Evolutionary conservation across 2,113 vertebrate genomes (phyloP).

Genomic region (Planiliza haematocheilus): DNA sequence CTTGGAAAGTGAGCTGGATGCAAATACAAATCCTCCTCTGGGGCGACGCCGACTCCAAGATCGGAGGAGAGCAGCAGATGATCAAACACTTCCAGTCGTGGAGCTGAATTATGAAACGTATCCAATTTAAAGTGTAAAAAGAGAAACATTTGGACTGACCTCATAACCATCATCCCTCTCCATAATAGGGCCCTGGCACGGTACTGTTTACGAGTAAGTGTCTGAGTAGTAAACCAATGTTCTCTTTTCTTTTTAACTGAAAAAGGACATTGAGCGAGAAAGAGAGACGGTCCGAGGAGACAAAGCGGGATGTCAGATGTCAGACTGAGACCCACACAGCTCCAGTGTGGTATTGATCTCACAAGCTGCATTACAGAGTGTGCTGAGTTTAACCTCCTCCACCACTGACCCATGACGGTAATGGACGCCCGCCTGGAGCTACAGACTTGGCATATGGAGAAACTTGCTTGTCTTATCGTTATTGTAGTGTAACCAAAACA

Average conservation of each 20-base stretch:
- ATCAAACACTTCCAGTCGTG: conserved; percentile 44
- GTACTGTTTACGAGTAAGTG: conserved; percentile 5
- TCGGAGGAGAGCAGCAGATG: conserved; percentile 11
- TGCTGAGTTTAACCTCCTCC: conserved; percentile 44
- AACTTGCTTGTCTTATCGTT: background rate
- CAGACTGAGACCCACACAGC: conserved; percentile 24
- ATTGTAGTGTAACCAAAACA: background rate
- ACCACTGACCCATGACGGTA: conserved; percentile 34
- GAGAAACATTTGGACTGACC: conserved; percentile 21
- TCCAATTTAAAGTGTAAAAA: conserved; percentile 17
- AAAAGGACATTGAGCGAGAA: background rate
- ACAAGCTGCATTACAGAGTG: conserved; percentile 15
- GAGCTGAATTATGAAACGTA: conserved; percentile 27
- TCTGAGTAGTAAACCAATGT: conserved; percentile 14
- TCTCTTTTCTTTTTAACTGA: conserved; percentile 16
- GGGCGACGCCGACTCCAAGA: conserved; percentile 10
- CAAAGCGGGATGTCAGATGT: background rate
- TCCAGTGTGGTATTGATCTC: conserved; percentile 38
- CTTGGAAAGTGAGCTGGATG: conserved; percentile 20
- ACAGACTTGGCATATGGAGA: conserved; percentile 9
- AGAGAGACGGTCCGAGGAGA: background rate
- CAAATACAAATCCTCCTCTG: conserved; percentile 36
- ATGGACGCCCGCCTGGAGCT: conserved; percentile 30
- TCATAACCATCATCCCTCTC: background rate
- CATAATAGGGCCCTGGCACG: background rate